Conservation (phyloP, 2,113 vertebrate genomes). For the Gracilinanus agilis region DNA sequence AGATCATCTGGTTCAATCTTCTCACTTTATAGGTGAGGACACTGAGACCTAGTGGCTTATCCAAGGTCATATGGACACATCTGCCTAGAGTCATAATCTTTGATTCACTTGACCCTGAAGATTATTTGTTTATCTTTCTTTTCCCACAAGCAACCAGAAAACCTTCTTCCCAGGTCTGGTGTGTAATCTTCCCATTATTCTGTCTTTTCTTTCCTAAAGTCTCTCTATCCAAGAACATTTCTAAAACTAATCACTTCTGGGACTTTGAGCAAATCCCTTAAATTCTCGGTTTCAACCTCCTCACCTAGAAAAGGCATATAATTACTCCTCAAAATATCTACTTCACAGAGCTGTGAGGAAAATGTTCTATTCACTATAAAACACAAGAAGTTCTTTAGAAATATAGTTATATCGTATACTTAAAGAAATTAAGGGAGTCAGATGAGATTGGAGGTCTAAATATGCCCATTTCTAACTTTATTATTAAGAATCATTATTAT, state of each 20-base stretch:
- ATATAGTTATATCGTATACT: neutral
- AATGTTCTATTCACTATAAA: neutral
- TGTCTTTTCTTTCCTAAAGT: neutral
- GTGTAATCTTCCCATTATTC: neutral
- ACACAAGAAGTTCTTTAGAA: neutral
- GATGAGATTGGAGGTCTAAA: neutral
- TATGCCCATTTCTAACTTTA: neutral
- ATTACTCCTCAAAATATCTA: neutral
- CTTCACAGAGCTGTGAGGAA: neutral
- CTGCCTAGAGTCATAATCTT: neutral
- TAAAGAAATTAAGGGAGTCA: neutral
- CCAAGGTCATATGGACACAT: neutral
- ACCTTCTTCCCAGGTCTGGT: neutral
- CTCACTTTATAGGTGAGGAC: neutral
- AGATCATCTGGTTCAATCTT: neutral
- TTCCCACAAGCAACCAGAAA: neutral
- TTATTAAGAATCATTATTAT: neutral
- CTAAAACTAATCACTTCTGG: neutral
- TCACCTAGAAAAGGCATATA: neutral
- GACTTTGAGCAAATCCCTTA: neutral
- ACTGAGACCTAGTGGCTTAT: neutral
- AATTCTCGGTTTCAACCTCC: neutral
- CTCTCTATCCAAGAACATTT: neutral
- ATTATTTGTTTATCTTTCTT: neutral
- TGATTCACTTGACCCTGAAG: neutral